Base-by-base conservation (phyloP, 2,113 vertebrate species). In the Zosterops borbonicus region DNA sequence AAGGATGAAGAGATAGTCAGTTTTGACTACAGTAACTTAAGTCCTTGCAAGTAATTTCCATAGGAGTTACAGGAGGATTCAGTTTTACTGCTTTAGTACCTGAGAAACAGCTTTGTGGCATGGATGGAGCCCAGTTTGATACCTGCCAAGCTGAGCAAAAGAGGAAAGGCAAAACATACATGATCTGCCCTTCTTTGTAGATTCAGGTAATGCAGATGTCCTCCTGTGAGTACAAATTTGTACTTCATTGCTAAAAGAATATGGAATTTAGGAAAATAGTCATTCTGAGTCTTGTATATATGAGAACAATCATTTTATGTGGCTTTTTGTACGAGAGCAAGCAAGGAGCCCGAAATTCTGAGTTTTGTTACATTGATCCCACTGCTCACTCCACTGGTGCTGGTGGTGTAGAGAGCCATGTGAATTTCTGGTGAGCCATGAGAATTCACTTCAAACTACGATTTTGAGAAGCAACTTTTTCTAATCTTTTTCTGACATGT, bases 1-100 rank as follows among this genome's bases (percentile, higher is more conserved):
- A 78, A 90, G 85, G 86, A 64, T 91, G 83, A 77, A 89, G 67
- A 39, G 37, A 13, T 47, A 67, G 41, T 90, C 79, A 44, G 41
- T 46, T 49, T 59, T 73, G 55, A 52, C 65, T 89, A 67, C 46
- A 82, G 64, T 81, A 67, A 60, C 41, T 82, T 58, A 81, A 88
- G 77, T 90, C 60, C 58, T 69, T 84, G 69, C 49, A 89, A 94
- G 29, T 53, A 33, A 81, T 92, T 94, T 96, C 52, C 29, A 6
- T 42, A 65, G 52, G 47, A 80, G 31, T 91, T 94, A 62, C 53
- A 94, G 84, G 67, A 80, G 59, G 53, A 42, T 39, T 69, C 2
- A 10, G 25, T 90, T 94, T 67, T 80, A 73, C 52, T 82, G 50
- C 29, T 73, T 58, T 46, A 67, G 37, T 68, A 71, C 27, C 16